Percentiles rank a stretch among this genome's conserved stretches.
phyloP scores from a whole-genome alignment of 1,140 invertebrate species.

The Sesamia nonagrioides region DNA sequence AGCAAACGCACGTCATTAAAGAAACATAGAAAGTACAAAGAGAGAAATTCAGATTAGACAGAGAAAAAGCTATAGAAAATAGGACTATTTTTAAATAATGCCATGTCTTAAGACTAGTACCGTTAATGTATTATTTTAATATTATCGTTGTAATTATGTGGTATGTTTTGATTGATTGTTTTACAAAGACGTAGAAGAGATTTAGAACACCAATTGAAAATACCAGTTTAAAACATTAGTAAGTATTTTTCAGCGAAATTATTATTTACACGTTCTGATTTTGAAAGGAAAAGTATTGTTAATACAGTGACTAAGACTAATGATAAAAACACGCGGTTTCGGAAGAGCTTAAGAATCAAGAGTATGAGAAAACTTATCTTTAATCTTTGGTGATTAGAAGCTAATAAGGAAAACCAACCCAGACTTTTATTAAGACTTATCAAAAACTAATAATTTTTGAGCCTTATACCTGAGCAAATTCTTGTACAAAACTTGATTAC shows the following conservation, averaged over 20 bases:
- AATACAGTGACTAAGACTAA: neutral
- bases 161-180: neutral
- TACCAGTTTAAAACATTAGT: neutral
- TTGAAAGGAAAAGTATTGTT: neutral
- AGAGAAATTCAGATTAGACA: too few species aligned
- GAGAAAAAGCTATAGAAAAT: too few species aligned
- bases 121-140: too few species aligned
- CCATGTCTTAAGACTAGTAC: too few species aligned
- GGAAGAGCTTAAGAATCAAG: neutral
- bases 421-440: too few species aligned
- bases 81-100: too few species aligned
- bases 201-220: neutral
- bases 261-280: neutral
- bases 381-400: neutral
- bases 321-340: neutral
- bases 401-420: neutral
- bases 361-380: neutral
- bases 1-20: too few species aligned
- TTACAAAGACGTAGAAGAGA: neutral
- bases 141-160: neutral
- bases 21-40: too few species aligned
- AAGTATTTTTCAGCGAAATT: neutral
- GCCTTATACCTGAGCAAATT: neutral
- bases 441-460: too few species aligned
- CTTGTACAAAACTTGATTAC: neutral